These are phyloP conservation scores for Apteryx owenii DNA, from an alignment of 2,113 vertebrate genomes.

Conservation along the genomic window DNA sequence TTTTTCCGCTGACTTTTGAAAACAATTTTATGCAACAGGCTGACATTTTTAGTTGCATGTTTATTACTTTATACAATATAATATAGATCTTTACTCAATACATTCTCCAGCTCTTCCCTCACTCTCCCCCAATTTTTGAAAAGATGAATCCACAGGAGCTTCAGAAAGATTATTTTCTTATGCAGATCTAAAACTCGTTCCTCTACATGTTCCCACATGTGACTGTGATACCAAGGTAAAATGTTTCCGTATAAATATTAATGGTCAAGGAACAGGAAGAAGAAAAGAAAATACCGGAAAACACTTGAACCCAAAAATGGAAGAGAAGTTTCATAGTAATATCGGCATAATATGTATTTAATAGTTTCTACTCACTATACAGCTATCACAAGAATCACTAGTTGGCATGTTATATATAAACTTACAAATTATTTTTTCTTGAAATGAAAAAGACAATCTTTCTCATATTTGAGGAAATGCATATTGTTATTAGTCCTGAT, in stretches of 20 bases:
- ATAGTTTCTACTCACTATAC: not conserved
- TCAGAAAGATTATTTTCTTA: not conserved
- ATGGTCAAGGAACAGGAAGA: not conserved
- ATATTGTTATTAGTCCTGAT: not conserved
- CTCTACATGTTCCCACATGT: not conserved
- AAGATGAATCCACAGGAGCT: not conserved
- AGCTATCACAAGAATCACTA: not conserved
- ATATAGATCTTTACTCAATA: not conserved
- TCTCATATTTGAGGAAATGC: not conserved
- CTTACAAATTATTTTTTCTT: not conserved
- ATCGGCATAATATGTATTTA: not conserved
- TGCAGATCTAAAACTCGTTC: not conserved
- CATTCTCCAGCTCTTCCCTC: not conserved
- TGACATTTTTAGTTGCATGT: not conserved
- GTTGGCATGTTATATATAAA: not conserved
- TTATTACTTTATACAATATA: not conserved
- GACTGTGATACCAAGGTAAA: not conserved
- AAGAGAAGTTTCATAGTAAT: not conserved
- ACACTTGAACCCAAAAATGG: not conserved
- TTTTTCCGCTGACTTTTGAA: not conserved
- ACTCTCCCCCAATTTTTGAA: not conserved
- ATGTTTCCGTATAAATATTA: not conserved
- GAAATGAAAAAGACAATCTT: not conserved
- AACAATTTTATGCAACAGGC: accelerated
- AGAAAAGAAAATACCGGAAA: not conserved